Conservation (phyloP, 2,113 vertebrate species). For the Phrynosoma blainvillii region DNA sequence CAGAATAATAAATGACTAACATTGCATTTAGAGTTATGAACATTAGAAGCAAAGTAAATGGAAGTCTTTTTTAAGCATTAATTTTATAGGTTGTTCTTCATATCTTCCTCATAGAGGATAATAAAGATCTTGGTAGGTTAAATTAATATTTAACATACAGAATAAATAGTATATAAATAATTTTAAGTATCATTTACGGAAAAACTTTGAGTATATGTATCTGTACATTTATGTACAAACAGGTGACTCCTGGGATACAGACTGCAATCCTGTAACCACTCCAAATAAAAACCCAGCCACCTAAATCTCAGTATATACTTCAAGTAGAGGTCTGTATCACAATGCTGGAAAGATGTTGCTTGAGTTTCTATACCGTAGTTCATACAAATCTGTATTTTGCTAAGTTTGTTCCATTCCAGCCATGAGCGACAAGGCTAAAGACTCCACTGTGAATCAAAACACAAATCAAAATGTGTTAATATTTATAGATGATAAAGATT, state of each 20-base stretch:
- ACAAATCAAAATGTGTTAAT: slow-evolving; percentile 39
- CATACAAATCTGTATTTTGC: not conserved
- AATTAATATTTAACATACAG: not conserved
- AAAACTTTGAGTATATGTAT: slow-evolving; percentile 34
- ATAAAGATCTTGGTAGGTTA: not conserved
- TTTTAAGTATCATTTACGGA: slow-evolving; percentile 7
- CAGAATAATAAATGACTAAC: not conserved
- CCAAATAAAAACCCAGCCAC: not conserved
- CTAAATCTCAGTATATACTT: not conserved
- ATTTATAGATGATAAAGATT: not conserved
- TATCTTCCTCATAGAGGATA: slow-evolving; percentile 17
- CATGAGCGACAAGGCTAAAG: slow-evolving; percentile 94
- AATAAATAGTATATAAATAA: not conserved
- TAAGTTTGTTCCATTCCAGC: slow-evolving; percentile 94
- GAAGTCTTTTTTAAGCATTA: not conserved
- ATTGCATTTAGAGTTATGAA: not conserved
- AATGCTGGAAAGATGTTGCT: not conserved
- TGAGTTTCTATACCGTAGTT: slow-evolving; percentile 7
- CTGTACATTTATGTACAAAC: not conserved
- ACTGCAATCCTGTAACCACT: not conserved
- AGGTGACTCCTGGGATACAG: slow-evolving; percentile 26
- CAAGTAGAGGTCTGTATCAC: not conserved
- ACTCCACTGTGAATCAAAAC: slow-evolving; percentile 87
- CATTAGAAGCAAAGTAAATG: not conserved
- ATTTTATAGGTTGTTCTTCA: slow-evolving; percentile 12